These are phyloP conservation scores for Mallateleia sp. DNA, from an alignment of 2,888 invertebrate genomes.

Conservation along the genomic window DNA sequence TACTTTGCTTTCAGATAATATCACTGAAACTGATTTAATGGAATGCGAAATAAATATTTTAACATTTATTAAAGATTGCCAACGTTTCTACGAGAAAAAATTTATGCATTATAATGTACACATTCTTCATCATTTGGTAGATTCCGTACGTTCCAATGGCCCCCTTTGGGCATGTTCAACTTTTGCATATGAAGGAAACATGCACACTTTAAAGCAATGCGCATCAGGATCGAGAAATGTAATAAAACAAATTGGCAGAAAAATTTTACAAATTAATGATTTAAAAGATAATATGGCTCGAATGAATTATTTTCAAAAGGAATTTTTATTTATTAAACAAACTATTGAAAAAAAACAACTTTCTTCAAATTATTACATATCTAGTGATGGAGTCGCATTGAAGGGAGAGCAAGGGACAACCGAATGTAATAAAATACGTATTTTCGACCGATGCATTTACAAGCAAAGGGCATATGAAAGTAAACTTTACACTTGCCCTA, in stretches of 20 bases:
- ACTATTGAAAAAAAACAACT: neutral
- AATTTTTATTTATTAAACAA: neutral
- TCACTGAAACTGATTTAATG: constrained; percentile 42
- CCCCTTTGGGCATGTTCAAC: constrained; percentile 52
- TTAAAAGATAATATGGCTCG: constrained; percentile 3
- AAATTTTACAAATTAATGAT: constrained; percentile 24
- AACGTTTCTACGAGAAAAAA: constrained; percentile 40
- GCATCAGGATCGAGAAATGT: constrained; percentile 61
- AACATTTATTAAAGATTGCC: constrained; percentile 52
- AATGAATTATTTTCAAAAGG: neutral
- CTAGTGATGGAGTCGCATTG: neutral
- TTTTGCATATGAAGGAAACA: constrained; percentile 59
- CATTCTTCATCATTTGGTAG: constrained; percentile 36
- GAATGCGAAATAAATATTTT: constrained; percentile 60
- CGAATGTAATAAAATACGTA: neutral
- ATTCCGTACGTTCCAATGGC: constrained; percentile 44
- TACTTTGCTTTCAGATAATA: constrained; percentile 32
- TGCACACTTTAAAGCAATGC: constrained; percentile 53
- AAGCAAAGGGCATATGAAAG: neutral
- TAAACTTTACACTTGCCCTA: neutral
- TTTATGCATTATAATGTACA: constrained; percentile 60
- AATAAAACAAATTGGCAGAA: constrained; percentile 37
- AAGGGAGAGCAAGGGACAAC: neutral
- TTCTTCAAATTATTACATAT: too few relatives aligned
- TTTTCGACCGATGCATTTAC: neutral